Evolutionary conservation across 2,797 vertebrate genomes (phyloP).

Genomic region (Sebastes oblongus): DNA sequence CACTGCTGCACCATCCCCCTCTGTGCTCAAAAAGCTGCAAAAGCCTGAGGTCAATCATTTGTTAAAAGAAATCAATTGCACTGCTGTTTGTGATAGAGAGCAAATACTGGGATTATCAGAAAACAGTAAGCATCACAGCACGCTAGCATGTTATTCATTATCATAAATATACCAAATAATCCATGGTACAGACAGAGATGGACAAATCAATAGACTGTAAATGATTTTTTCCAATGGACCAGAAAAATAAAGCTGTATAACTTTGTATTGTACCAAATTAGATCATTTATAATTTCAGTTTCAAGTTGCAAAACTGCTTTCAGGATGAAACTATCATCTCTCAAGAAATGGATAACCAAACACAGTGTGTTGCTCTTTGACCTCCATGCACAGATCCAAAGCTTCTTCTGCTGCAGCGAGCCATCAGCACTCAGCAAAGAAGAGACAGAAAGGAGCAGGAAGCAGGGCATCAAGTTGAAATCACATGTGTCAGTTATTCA

Average conservation of each 20-base stretch:
- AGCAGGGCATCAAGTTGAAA: conserved; percentile 7
- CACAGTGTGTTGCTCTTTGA: conserved; percentile 41
- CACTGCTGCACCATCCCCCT: conserved; percentile 36
- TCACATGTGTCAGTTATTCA: background rate
- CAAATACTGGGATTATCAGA: conserved; percentile 31
- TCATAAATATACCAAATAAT: conserved; percentile 23
- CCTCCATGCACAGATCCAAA: conserved; percentile 22
- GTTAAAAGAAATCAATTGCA: conserved; percentile 74
- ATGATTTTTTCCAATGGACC: background rate
- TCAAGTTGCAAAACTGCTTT: conserved; percentile 12
- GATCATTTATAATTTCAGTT: background rate
- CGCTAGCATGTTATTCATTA: conserved; percentile 22
- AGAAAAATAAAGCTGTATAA: background rate
- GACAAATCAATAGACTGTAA: conserved; percentile 1
- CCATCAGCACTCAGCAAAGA: conserved; percentile 19
- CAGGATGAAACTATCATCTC: conserved; percentile 29
- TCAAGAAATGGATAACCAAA: conserved; percentile 43
- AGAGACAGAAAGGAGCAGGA: conserved; percentile 19
- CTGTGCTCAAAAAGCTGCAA: conserved; percentile 49
- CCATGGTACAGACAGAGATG: background rate
- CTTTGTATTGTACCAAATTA: background rate
- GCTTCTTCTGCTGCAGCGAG: conserved; percentile 18
- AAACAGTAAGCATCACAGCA: conserved; percentile 24
- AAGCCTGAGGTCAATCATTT: conserved; percentile 69
- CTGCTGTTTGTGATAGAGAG: conserved; percentile 47